A percentile compares a stretch with the other conserved stretches of the same genome.
Evolutionary conservation across 1,140 invertebrate species (phyloP).

Genomic region (Aphelinus certus): DNA sequence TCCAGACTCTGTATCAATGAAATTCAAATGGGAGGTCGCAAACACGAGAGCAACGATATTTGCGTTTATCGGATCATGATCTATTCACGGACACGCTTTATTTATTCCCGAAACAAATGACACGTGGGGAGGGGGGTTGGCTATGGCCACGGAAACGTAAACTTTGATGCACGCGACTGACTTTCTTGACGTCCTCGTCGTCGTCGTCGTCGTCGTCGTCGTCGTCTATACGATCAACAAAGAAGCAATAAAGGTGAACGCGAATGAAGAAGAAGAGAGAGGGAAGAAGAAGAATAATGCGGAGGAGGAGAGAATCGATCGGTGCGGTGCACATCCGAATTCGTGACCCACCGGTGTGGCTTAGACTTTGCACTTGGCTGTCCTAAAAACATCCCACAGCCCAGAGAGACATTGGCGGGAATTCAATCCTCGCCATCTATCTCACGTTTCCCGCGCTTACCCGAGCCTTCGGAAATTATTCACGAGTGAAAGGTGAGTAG

Average conservation of each 20-base stretch:
- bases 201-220: too few relatives aligned
- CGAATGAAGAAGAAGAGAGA: slow-evolving; percentile 3
- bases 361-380: slow-evolving; percentile 38
- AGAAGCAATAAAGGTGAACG: slow-evolving; percentile 10
- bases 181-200: background rate
- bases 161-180: too few relatives aligned
- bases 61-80: slow-evolving; percentile 1
- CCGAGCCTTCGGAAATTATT: slow-evolving; percentile 43
- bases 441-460: background rate
- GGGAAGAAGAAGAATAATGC: background rate
- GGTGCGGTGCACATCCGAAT: slow-evolving; percentile 36
- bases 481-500: background rate
- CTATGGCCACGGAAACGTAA: too few relatives aligned
- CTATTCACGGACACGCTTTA: background rate
- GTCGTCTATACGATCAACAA: slow-evolving; percentile 4
- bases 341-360: slow-evolving; percentile 41
- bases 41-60: background rate
- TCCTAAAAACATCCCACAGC: slow-evolving; percentile 44
- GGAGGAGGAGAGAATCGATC: slow-evolving; percentile 43
- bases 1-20: background rate
- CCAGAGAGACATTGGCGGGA: background rate
- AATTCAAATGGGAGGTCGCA: slow-evolving; percentile 7
- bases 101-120: slow-evolving; percentile 13
- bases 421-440: slow-evolving; percentile 1
- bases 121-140: background rate